Conservation (phyloP, 2,113 vertebrate species). For the Pseudorhombus dupliciocellatus region DNA sequence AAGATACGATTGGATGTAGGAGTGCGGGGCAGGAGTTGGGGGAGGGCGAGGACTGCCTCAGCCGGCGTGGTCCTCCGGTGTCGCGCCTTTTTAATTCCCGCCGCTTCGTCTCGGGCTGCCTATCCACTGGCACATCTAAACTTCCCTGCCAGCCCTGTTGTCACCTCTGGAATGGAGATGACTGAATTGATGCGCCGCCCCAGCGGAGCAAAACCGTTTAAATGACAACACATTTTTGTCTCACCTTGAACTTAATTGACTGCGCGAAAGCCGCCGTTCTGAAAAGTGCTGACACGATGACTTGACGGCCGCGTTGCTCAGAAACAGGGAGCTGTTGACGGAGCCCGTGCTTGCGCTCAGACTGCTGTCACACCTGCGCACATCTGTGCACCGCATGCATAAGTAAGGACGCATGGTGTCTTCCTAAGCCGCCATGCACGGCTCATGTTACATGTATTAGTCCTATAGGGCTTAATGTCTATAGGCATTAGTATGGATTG, state of each 20-base stretch:
- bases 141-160: slow-evolving; percentile 63
- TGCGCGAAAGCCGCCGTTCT: slow-evolving; percentile 66
- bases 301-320: slow-evolving; percentile 49
- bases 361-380: slow-evolving; percentile 32
- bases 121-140: slow-evolving; percentile 47
- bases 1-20: slow-evolving; percentile 63
- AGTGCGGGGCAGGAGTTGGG: slow-evolving; percentile 29
- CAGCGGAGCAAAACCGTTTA: slow-evolving; percentile 72
- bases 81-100: slow-evolving; percentile 28
- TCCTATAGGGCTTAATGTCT: slow-evolving; percentile 40
- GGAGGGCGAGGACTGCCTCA: slow-evolving; percentile 11
- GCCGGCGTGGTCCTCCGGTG: slow-evolving; percentile 20
- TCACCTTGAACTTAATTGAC: slow-evolving; percentile 84
- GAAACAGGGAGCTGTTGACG: slow-evolving; percentile 40
- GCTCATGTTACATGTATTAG: slow-evolving; percentile 20
- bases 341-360: slow-evolving; percentile 39
- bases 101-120: slow-evolving; percentile 23
- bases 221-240: slow-evolving; percentile 77
- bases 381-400: slow-evolving; percentile 19
- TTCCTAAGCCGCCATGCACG: slow-evolving; percentile 13
- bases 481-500: slow-evolving; percentile 32
- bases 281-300: slow-evolving; percentile 75
- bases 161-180: slow-evolving; percentile 64
- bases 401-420: slow-evolving; percentile 10
- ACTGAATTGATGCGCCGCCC: slow-evolving; percentile 65